Conservation (phyloP, 1,140 invertebrate genomes). For the Pseudomyrmex gracilis region DNA sequence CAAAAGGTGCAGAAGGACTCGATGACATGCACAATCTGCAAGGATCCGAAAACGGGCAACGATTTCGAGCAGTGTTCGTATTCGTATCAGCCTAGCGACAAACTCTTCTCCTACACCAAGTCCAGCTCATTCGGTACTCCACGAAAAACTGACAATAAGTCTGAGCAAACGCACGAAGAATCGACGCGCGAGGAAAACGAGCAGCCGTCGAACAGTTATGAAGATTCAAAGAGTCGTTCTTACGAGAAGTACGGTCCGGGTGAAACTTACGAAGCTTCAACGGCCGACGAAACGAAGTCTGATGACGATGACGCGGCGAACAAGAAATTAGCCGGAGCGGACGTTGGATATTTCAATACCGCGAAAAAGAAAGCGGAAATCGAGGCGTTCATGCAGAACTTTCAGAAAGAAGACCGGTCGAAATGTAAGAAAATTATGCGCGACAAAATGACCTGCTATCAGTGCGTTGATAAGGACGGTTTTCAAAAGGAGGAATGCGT, state of each 20-base stretch:
- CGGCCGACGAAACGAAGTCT: not conserved
- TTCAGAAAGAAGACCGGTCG: constrained; percentile 89
- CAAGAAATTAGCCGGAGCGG: constrained; percentile 50
- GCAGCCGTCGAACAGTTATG: not conserved
- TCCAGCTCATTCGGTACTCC: constrained; percentile 79
- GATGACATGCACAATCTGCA: constrained; percentile 89
- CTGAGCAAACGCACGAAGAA: constrained; percentile 19
- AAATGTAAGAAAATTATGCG: constrained; percentile 89
- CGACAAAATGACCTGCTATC: constrained; percentile 91
- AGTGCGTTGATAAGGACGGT: constrained; percentile 88
- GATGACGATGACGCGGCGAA: not conserved
- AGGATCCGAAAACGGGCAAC: constrained; percentile 89
- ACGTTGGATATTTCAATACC: constrained; percentile 74
- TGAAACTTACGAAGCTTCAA: constrained; percentile 2
- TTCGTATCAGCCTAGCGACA: constrained; percentile 88
- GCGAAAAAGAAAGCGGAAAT: constrained; percentile 86
- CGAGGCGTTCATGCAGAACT: constrained; percentile 89
- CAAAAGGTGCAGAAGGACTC: constrained; percentile 88
- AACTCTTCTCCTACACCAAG: constrained; percentile 88
- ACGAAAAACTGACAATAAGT: not conserved
- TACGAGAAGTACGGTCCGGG: not conserved
- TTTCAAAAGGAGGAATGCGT: constrained; percentile 91
- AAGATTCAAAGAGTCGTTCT: constrained; percentile 6
- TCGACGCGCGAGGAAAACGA: not conserved
- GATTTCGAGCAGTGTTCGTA: constrained; percentile 91